phyloP scores from a whole-genome alignment of 2,797 vertebrate genomes.

The Mustela erminea region DNA sequence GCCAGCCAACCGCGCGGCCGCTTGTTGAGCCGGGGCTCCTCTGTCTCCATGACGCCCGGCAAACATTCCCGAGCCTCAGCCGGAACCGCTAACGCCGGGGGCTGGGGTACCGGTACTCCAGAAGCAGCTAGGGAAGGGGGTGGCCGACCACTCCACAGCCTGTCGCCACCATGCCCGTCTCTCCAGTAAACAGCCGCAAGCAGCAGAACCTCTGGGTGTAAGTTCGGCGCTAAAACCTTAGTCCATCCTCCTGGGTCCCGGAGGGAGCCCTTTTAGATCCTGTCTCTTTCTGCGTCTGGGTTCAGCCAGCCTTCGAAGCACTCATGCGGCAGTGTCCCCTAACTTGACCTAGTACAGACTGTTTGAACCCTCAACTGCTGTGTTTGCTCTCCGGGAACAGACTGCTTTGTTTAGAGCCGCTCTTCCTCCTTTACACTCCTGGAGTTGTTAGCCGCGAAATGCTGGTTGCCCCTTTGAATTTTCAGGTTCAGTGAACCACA shows the following conservation, averaged over 20 bases:
- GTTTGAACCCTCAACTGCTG: background rate
- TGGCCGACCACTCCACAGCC: background rate
- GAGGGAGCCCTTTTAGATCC: background rate
- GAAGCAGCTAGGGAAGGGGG: background rate
- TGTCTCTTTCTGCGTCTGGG: background rate
- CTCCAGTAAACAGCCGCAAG: slow-evolving; percentile 55
- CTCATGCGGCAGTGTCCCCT: background rate
- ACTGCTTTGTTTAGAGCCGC: background rate
- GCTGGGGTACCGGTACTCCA: background rate
- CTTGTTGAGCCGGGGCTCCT: slow-evolving; percentile 67
- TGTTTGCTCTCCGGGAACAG: background rate
- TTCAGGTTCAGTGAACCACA: background rate
- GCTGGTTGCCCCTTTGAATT: background rate
- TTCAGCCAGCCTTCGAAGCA: background rate
- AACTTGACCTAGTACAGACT: background rate
- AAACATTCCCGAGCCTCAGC: slow-evolving; percentile 52
- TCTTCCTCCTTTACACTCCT: background rate
- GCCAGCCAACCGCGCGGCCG: slow-evolving; percentile 81
- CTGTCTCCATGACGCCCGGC: slow-evolving; percentile 81
- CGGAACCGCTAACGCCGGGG: background rate
- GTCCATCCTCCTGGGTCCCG: background rate
- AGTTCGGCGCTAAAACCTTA: slow-evolving; percentile 41
- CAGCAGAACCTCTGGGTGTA: slow-evolving; percentile 52
- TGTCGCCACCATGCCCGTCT: slow-evolving; percentile 14
- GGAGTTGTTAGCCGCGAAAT: background rate